Evolutionary conservation across 2,888 invertebrate species (phyloP), one percentile per base, ranked within the genome.

Genomic region (Xylophagus ater): DNA sequence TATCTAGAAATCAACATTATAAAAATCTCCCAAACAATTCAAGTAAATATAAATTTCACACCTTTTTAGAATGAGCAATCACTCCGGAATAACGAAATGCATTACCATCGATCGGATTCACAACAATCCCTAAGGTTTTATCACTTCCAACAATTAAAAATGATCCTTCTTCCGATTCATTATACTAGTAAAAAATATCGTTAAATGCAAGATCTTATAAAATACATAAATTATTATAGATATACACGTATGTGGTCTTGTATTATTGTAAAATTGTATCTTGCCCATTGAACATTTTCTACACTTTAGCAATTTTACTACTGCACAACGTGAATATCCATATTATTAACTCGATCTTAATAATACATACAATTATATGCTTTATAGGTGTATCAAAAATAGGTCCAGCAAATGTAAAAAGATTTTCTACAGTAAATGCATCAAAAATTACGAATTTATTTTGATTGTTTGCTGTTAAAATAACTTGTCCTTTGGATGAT

Each of bases 51-150:
- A 12, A 3, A 26, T 17, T 24, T 42, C 50, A 49, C 54, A 80
- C 81, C 63, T 74, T 70, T 35, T 59, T 54, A 1, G 81, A 79
- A 59, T 83, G 81, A 3, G 73, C 82, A 17, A 78, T 63, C 43
- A 78, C 55, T 2, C 70, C 76, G 1, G 72, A 64, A 47, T 71
- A 72, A 51, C 71, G 74, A 65, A 75, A 81, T 4, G 83, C 84
- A 58, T 83, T 84, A 1, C 84, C 85, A 54, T 81, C 79, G 1
- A 79, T 59, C 1, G 83, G 81, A 53, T 80, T 53, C 44, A 74
- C 70, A 55, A 79, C 77, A 14, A 83, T 56, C 1, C 84, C 84
- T 6, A 84, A 69, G 48, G 76, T 70, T 49, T 37, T 42, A 2
- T 26, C 32, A 9, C 36, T 43, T 2, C 36, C 30, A 4, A 42